Evolutionary conservation across 2,797 vertebrate genomes (phyloP).

Genomic region (Coregonus sp.): DNA sequence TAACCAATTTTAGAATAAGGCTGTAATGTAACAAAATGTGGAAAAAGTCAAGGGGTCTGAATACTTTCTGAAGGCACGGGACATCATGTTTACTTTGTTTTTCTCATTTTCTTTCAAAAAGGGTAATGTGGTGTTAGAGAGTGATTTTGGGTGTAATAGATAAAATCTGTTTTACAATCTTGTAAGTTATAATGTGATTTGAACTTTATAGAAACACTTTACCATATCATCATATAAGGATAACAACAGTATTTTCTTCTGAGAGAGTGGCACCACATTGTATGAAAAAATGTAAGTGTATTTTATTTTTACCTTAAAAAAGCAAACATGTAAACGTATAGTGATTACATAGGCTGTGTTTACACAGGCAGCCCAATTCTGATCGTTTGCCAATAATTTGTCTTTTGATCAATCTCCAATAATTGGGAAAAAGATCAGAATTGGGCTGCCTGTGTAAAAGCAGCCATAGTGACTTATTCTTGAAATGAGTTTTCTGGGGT

Average conservation of each 20-base stretch:
- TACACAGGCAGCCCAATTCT: not conserved
- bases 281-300: no score
- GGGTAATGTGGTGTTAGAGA: not conserved
- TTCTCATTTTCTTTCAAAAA: slow-evolving; percentile 16
- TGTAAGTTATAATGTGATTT: not conserved
- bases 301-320: no score
- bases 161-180: not conserved
- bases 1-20: no score
- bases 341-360: not conserved
- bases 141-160: slow-evolving; percentile 11
- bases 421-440: not conserved
- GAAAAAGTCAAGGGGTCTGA: no score
- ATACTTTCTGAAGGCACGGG: not conserved
- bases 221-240: not conserved
- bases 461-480: not conserved
- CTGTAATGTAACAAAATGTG: no score
- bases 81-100: slow-evolving; percentile 26
- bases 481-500: not conserved
- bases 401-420: not conserved
- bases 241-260: not conserved
- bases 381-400: not conserved
- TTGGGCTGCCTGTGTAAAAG: not conserved
- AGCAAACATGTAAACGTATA: no score
- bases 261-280: no score
- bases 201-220: not conserved